Conservation (phyloP, 2,888 invertebrate genomes). For the Hydroisotoma schaefferi region DNA sequence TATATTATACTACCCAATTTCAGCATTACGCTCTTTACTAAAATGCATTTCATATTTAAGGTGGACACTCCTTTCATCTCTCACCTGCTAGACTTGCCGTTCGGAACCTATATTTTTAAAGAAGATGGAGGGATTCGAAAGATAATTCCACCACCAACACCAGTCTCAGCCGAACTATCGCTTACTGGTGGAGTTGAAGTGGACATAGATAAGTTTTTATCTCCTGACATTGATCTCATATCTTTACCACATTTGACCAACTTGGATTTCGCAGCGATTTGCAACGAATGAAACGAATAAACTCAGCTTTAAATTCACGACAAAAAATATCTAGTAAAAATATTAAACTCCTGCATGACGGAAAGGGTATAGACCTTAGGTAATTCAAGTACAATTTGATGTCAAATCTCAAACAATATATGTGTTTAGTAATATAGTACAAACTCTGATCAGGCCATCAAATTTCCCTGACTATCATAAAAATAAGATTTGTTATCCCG, state of each 20-base stretch:
- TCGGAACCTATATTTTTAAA: slow-evolving; percentile 46
- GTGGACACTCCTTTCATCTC: slow-evolving; percentile 47
- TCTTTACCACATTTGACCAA: slow-evolving; percentile 47
- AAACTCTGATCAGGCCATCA: too few relatives aligned
- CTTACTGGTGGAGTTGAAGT: slow-evolving; percentile 45
- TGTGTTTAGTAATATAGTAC: too few relatives aligned
- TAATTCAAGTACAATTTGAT: too few relatives aligned
- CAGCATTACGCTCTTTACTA: background rate
- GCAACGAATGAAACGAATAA: slow-evolving; percentile 24
- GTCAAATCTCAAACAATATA: too few relatives aligned
- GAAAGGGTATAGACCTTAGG: too few relatives aligned
- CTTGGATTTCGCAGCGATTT: slow-evolving; percentile 35
- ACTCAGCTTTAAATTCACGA: too few relatives aligned
- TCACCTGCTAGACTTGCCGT: slow-evolving; percentile 45
- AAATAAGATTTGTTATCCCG: too few relatives aligned
- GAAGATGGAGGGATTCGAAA: slow-evolving; percentile 41
- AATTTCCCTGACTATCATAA: too few relatives aligned
- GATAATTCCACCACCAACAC: slow-evolving; percentile 35
- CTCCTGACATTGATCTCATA: slow-evolving; percentile 43
- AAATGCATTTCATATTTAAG: slow-evolving; percentile 17
- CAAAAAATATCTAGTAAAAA: too few relatives aligned
- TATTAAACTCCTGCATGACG: too few relatives aligned
- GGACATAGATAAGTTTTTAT: slow-evolving; percentile 45
- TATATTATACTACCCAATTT: slow-evolving; percentile 4
- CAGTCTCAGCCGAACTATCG: slow-evolving; percentile 41